Base-by-base conservation (phyloP, 2,113 vertebrate species). In the Xiphophorus maculatus region DNA sequence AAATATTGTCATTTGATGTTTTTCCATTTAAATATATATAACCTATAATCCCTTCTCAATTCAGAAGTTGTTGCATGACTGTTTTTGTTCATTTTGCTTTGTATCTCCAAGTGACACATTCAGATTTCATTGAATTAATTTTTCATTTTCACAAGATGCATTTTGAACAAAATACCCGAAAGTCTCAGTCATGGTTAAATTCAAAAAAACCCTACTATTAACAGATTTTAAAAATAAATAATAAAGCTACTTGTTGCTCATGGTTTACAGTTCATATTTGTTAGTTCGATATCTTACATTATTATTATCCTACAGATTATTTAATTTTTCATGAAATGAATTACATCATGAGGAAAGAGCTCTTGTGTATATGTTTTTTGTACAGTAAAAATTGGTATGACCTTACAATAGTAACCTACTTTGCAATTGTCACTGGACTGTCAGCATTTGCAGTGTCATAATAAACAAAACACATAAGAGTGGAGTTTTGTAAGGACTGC, bases 21-120 rank as follows among this genome's bases (percentile, higher is more conserved):
- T 74, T 54, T 54, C 5, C 51, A 54, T 54, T 54, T 27, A 63
- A 82, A 73, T 51, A 74, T 74, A 62, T 30, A 71, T 65, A 68
- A 10, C 17, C 22, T 51, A 25, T 19, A 35, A 22, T 35, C 9
- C 30, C 63, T 81, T 77, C 64, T 72, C 27, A 74, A 65, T 27
- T 74, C 28, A 83, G 40, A 14, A 73, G 32, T 58, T 85, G 25
- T 73, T 77, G 48, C 40, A 27, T 48, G 15, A 48, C 51, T 17
- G 22, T 58, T n/a, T 58, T 58, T 58, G 51, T 58, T 58, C 25
- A 51, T 51, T 8, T 51, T 6, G 1, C 40, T 80, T 75, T 33
- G 22, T 30, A 65, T 82, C 75, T 61, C 15, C 63, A 0, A 32
- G 48, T 37, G 29, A 25, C 60, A 71, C 42, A 32, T 65, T 54